Conservation (phyloP, 1,140 invertebrate species). For the Lethrus apterus region DNA sequence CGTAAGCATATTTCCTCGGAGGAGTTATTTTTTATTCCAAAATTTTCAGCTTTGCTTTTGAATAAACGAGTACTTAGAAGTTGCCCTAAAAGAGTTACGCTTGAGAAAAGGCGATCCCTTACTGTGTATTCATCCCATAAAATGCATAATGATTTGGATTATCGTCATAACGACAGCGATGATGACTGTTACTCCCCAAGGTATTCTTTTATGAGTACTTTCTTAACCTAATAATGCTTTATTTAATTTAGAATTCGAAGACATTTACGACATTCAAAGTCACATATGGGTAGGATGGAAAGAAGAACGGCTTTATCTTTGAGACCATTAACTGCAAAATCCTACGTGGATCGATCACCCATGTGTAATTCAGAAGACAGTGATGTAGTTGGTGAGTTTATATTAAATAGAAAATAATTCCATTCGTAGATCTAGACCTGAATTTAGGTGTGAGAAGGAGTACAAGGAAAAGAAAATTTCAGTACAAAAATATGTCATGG, state of each 20-base stretch:
- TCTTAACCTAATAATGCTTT: slow-evolving; percentile 13
- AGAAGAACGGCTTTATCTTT: slow-evolving; percentile 34
- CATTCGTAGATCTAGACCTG: neutral
- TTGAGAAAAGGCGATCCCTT: slow-evolving; percentile 21
- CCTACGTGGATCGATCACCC: slow-evolving; percentile 35
- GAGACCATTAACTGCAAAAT: slow-evolving; percentile 35
- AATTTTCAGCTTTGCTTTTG: slow-evolving; percentile 16
- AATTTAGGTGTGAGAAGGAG: slow-evolving; percentile 44
- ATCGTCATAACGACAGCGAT: slow-evolving; percentile 33
- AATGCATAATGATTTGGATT: slow-evolving; percentile 35
- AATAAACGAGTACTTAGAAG: neutral
- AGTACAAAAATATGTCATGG: slow-evolving; percentile 46
- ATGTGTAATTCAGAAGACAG: slow-evolving; percentile 32
- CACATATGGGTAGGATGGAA: slow-evolving; percentile 26
- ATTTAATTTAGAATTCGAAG: slow-evolving; percentile 13
- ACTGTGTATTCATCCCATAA: slow-evolving; percentile 28
- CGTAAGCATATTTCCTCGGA: slow-evolving; percentile 16
- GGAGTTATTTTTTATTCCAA: neutral
- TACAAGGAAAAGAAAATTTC: slow-evolving; percentile 49
- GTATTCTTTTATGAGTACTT: slow-evolving; percentile 11
- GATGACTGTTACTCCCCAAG: slow-evolving; percentile 31
- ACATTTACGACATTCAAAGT: slow-evolving; percentile 22
- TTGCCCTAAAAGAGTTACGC: slow-evolving; percentile 1
- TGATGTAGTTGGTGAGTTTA: slow-evolving; percentile 18
- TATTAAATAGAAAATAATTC: neutral